phyloP scores from a whole-genome alignment of 2,797 vertebrate genomes.

The Eospalax fontanierii region DNA sequence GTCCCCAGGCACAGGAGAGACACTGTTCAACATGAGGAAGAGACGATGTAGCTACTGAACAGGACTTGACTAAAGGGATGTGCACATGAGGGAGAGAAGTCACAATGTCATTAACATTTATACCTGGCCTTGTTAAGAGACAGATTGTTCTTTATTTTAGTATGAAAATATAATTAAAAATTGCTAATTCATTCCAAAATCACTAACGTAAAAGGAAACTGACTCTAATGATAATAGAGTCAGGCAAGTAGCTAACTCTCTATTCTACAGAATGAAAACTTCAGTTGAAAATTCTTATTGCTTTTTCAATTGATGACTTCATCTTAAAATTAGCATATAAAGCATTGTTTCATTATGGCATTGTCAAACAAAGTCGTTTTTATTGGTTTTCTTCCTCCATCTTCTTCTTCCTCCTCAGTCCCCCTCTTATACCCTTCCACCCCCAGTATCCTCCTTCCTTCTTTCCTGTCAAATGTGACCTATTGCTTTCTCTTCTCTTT shows the following conservation, averaged over 20 bases:
- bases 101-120: not conserved
- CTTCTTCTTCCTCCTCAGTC: not conserved
- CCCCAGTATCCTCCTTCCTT: not conserved
- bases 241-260: no score
- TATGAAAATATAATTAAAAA: not conserved
- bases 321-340: not conserved
- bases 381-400: not conserved
- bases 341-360: not conserved
- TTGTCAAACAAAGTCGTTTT: not conserved
- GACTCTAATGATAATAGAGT: not conserved
- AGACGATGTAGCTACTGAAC: not conserved
- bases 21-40: not conserved
- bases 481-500: not conserved
- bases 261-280: not conserved
- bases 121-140: not conserved
- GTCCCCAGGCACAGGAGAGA: not conserved
- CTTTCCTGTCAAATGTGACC: not conserved
- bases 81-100: not conserved
- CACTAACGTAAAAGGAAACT: not conserved
- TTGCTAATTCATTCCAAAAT: not conserved
- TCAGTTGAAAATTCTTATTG: not conserved
- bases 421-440: not conserved
- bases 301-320: not conserved
- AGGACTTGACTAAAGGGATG: not conserved
- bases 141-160: not conserved